These are phyloP conservation scores for Chroicocephalus ridibundus DNA, from an alignment of 2,113 vertebrate species.

Conservation along the genomic window DNA sequence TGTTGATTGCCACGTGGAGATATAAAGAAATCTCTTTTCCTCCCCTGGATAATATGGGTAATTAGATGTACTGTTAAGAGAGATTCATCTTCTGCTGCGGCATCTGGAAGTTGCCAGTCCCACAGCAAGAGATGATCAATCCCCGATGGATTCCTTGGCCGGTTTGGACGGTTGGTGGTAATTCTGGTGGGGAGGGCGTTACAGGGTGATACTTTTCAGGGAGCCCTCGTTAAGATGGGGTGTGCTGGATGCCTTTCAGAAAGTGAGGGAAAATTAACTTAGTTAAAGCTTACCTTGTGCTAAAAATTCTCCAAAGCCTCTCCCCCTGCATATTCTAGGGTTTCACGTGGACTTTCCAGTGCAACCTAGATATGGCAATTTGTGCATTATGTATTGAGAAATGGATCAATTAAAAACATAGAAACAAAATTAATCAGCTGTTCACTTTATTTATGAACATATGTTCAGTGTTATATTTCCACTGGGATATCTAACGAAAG, in stretches of 20 bases:
- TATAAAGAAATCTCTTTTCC: neutral
- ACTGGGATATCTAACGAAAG: neutral
- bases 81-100: neutral
- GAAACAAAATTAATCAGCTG: slow-evolving; percentile 46
- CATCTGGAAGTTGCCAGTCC: slow-evolving; percentile 10
- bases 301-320: neutral
- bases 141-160: neutral
- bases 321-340: neutral
- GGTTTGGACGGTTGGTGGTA: neutral
- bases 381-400: slow-evolving; percentile 29
- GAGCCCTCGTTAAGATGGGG: neutral
- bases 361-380: slow-evolving; percentile 16
- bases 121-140: neutral
- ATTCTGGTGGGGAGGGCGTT: neutral
- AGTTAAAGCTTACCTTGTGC: neutral
- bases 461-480: neutral
- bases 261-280: neutral
- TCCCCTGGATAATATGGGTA: neutral
- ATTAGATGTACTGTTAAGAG: slow-evolving; percentile 25
- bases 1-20: neutral
- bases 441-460: slow-evolving; percentile 63
- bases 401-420: slow-evolving; percentile 38
- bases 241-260: neutral
- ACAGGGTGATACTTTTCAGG: neutral
- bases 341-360: neutral